Conservation (phyloP, 2,113 vertebrate genomes). For the Heteronetta atricapilla region DNA sequence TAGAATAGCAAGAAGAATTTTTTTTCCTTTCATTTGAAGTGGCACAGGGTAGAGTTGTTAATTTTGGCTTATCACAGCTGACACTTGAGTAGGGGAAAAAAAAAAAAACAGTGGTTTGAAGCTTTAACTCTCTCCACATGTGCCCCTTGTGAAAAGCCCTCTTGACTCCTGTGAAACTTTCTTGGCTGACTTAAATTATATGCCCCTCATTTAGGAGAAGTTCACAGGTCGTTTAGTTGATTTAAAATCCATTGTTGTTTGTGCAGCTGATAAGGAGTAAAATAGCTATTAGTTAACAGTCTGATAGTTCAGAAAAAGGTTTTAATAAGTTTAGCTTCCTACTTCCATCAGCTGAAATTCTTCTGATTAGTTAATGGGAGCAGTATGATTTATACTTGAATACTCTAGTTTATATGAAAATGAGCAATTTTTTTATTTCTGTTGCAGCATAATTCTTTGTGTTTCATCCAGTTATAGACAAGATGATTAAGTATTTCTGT, state of each 20-base stretch:
- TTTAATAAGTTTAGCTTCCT: constrained; percentile 48
- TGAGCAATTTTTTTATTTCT: background rate
- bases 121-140: constrained; percentile 64
- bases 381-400: constrained; percentile 29
- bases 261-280: constrained; percentile 61
- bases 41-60: constrained; percentile 49
- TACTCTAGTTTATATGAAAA: constrained; percentile 4
- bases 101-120: background rate
- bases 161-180: constrained; percentile 5
- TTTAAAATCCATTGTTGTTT: constrained; percentile 67
- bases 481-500: background rate
- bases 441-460: background rate
- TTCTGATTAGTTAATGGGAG: constrained; percentile 19
- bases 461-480: background rate
- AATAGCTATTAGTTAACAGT: constrained; percentile 29
- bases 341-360: background rate
- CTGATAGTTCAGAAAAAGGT: background rate
- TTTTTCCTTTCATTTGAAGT: constrained; percentile 59
- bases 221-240: constrained; percentile 46
- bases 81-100: constrained; percentile 25
- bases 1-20: constrained; percentile 49
- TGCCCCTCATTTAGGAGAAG: background rate
- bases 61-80: constrained; percentile 70
- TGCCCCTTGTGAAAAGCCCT: constrained; percentile 7
- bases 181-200: constrained; percentile 15